Base-by-base conservation (phyloP, 1,140 invertebrate genomes). In the Panagrolaimus sp. region DNA sequence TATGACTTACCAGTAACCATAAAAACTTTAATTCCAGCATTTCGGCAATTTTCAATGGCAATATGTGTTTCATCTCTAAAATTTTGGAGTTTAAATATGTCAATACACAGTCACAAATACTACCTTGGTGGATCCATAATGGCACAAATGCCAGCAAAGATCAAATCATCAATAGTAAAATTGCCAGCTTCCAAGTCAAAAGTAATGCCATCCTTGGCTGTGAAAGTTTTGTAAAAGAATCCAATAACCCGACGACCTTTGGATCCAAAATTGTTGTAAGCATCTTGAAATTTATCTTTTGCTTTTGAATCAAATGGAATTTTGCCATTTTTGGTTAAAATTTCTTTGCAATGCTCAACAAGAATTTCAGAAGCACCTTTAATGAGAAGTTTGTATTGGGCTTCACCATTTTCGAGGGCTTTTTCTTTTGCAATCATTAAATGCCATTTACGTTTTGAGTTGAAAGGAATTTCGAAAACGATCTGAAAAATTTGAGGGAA, bases 381-480 rank as follows among this genome's bases (percentile, higher is more conserved):
- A 43, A 80, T 76, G 43, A 80, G 65, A 43, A 80, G 24, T 44
- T 45, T 67, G 65, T 80, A 80, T 63, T 68, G 73, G 32, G 69
- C 64, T 65, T 75, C 44, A 14, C 47, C 65, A 28, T 67, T 73
- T 15, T 43, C 32, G 44, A 77, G 44, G 0, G 67, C 69, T 46
- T 63, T 21, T 21, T 55, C 62, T 48, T 68, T 67, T 24, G 65
- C 73, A 43, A 80, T 71, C 15, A 82, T 68, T 68, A 80, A 63
- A 62, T 82, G 80, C 32, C 63, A 80, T 68, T 80, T 80, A 44
- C 79, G 69, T 21, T 70, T 68, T 4, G 79, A 80, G 43, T 80
- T 80, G 64, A 80, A 80, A 7, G 79, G 79, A 62, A 80, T 80
- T 63, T 80, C 79, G 65, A 82, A 82, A 21, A 81, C 70, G 43